A percentile compares a stretch with the other conserved stretches of the same genome.
phyloP scores from a whole-genome alignment of 2,797 vertebrate genomes.

The Intellagama lesueurii region DNA sequence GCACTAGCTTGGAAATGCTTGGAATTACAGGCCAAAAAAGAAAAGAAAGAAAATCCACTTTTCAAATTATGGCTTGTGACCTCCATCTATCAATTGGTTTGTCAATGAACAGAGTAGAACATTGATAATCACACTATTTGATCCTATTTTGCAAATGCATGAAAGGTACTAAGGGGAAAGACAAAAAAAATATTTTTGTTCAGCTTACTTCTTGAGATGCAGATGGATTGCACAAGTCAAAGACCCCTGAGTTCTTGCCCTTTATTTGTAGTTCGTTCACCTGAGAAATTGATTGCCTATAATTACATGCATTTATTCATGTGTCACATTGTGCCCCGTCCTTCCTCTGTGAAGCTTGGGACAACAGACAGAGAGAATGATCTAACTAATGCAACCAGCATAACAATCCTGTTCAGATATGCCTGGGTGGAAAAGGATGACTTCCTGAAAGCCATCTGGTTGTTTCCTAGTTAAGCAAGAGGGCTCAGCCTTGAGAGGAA shows the following conservation, averaged over 20 bases:
- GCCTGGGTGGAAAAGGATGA: not conserved
- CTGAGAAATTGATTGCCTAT: constrained; percentile 6
- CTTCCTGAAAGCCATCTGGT: not conserved
- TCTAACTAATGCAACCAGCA: not conserved
- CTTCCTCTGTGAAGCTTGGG: not conserved
- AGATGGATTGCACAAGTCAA: constrained; percentile 23
- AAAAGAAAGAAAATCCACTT: too few species aligned
- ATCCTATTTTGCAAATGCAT: not conserved
- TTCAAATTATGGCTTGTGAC: too few species aligned
- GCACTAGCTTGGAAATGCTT: too few species aligned
- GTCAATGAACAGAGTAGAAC: not conserved
- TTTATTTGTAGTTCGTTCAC: constrained; percentile 28
- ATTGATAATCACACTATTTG: not conserved
- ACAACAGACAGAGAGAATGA: not conserved
- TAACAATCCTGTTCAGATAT: not conserved
- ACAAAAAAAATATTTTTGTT: not conserved
- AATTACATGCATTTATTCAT: constrained; percentile 41
- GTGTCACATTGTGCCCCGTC: not conserved
- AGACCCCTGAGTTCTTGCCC: constrained; percentile 32
- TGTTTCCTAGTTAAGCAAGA: not conserved
- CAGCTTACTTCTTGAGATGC: not conserved
- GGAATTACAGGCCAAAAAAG: too few species aligned
- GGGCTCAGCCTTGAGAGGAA: not conserved
- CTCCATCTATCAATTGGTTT: not conserved
- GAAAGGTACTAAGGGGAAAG: not conserved